phyloP scores from a whole-genome alignment of 2,113 vertebrate species.

The Dipodomys merriami region DNA sequence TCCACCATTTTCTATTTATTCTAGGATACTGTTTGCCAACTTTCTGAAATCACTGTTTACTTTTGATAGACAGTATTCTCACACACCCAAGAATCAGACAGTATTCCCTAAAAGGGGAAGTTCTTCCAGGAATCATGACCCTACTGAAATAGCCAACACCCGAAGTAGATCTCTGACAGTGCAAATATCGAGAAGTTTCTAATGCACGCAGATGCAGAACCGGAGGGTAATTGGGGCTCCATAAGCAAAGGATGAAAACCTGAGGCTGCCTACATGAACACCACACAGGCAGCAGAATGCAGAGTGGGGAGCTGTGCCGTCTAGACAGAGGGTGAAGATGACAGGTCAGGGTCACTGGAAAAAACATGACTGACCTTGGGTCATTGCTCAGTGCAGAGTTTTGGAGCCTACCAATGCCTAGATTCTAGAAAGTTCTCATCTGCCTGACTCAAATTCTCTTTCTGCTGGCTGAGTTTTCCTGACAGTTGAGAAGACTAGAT shows the following conservation, averaged over 20 bases:
- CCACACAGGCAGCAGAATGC: not conserved
- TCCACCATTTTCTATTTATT: not conserved
- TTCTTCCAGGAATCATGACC: not conserved
- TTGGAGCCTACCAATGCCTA: not conserved
- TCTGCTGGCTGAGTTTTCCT: not conserved
- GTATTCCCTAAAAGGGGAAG: not conserved
- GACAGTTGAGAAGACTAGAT: not conserved
- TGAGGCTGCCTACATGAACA: not conserved
- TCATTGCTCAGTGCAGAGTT: not conserved
- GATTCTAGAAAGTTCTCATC: not conserved
- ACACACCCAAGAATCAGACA: not conserved
- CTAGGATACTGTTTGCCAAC: not conserved
- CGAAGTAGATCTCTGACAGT: not conserved
- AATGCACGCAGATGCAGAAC: not conserved
- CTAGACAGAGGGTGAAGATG: not conserved
- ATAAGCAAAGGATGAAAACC: not conserved
- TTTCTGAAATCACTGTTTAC: slow-evolving; percentile 11
- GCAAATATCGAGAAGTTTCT: not conserved
- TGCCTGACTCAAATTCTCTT: not conserved
- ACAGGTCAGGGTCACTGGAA: not conserved
- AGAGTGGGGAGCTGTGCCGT: not conserved
- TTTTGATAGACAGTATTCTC: not conserved
- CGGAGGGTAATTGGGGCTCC: not conserved
- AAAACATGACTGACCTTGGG: not conserved
- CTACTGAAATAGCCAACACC: not conserved